Conservation (phyloP, 2,888 invertebrate genomes). For the Chloroclysta siterata region DNA sequence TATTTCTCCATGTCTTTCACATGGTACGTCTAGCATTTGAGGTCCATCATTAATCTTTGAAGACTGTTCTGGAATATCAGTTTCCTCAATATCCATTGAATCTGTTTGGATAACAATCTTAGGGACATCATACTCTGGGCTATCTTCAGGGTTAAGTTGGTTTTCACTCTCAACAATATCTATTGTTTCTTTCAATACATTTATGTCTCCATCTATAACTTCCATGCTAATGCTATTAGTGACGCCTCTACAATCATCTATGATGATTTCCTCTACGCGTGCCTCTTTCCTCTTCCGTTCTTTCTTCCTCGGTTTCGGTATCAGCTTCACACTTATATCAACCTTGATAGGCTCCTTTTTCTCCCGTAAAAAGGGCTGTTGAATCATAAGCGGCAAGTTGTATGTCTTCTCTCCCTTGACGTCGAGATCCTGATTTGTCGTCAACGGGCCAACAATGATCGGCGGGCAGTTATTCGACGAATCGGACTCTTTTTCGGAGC, state of each 20-base stretch:
- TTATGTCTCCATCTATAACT: constrained; percentile 69
- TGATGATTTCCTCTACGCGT: constrained; percentile 62
- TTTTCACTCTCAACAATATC: constrained; percentile 58
- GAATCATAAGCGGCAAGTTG: constrained; percentile 81
- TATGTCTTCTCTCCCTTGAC: constrained; percentile 74
- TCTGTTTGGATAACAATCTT: constrained; percentile 35
- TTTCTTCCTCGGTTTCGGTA: constrained; percentile 85
- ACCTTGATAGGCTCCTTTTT: constrained; percentile 90
- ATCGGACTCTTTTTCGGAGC: constrained; percentile 84
- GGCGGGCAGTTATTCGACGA: constrained; percentile 83
- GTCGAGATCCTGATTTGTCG: constrained; percentile 82
- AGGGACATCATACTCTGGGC: constrained; percentile 34
- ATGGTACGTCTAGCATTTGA: constrained; percentile 13
- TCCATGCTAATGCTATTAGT: constrained; percentile 78
- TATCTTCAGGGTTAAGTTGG: constrained; percentile 34
- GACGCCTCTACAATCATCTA: constrained; percentile 65
- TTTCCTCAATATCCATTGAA: constrained; percentile 26
- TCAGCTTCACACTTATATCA: constrained; percentile 90
- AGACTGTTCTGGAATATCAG: constrained; percentile 12
- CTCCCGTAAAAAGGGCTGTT: constrained; percentile 86
- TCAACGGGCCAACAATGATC: constrained; percentile 77
- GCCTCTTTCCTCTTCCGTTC: constrained; percentile 70
- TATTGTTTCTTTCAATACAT: constrained; percentile 67
- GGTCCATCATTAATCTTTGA: constrained; percentile 8
- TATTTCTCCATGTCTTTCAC: constrained; percentile 1